These are phyloP conservation scores for Thumatha senex DNA, from an alignment of 2,888 invertebrate genomes.

Conservation along the genomic window DNA sequence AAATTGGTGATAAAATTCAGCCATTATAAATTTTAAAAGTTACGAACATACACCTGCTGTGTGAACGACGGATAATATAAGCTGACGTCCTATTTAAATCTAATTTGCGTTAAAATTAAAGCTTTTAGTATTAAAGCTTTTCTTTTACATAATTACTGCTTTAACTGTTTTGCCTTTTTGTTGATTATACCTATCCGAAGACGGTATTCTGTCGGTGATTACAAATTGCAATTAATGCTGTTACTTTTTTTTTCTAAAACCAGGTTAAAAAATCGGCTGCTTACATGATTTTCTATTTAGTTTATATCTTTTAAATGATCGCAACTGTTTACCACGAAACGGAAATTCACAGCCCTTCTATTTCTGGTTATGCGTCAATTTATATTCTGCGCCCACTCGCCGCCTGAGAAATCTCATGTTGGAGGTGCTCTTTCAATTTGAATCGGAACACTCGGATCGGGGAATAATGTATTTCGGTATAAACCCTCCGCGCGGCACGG, in stretches of 20 bases:
- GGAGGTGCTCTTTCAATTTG: constrained; percentile 84
- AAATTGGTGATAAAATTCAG: constrained; percentile 37
- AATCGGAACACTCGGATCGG: constrained; percentile 83
- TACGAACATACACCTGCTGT: constrained; percentile 34
- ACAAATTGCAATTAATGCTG: constrained; percentile 21
- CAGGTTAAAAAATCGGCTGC: constrained; percentile 20
- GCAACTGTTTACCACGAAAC: constrained; percentile 67
- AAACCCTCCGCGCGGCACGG: constrained; percentile 78
- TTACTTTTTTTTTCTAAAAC: constrained; percentile 12
- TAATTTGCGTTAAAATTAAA: constrained; percentile 58
- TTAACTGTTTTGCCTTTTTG: constrained; percentile 30
- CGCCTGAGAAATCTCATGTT: constrained; percentile 83
- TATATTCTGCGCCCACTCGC: constrained; percentile 83
- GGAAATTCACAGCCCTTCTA: constrained; percentile 79
- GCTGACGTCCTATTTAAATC: constrained; percentile 55
- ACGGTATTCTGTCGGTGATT: constrained; percentile 18
- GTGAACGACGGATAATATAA: constrained; percentile 47
- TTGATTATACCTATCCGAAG: constrained; percentile 21
- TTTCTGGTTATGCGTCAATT: constrained; percentile 82
- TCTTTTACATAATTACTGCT: constrained; percentile 44
- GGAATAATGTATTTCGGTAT: constrained; percentile 83
- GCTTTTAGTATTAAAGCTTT: constrained; percentile 45
- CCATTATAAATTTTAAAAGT: constrained; percentile 43
- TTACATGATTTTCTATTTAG: constrained; percentile 37
- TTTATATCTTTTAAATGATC: constrained; percentile 46